phyloP scores from a whole-genome alignment of 1,140 invertebrate species.

The Geopemphigus sp. region DNA sequence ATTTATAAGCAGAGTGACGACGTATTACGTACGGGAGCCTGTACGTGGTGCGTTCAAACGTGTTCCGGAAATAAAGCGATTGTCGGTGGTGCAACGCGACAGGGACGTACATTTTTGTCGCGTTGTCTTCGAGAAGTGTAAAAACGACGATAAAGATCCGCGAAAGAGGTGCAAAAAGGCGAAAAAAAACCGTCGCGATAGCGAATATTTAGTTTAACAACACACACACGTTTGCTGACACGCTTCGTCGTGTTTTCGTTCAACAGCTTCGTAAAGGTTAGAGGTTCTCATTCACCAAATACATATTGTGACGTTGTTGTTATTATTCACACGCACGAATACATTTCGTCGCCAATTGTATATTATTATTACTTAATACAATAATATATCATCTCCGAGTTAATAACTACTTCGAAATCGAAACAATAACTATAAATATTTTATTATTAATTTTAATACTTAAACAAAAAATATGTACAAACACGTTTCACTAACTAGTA shows the following conservation, averaged over 20 bases:
- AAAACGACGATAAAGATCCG: background rate
- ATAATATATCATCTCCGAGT: slow-evolving; percentile 4
- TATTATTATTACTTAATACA: background rate
- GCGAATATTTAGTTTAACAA: background rate
- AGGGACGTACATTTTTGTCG: no score
- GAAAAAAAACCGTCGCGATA: no score
- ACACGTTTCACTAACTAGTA: slow-evolving; percentile 37
- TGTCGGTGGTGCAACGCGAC: slow-evolving; percentile 5
- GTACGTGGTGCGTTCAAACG: background rate
- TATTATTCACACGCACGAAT: no score
- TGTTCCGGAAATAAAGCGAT: background rate
- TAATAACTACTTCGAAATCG: slow-evolving; percentile 17
- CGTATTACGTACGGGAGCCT: background rate
- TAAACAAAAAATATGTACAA: slow-evolving; percentile 40
- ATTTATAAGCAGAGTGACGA: background rate
- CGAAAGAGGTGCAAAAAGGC: background rate
- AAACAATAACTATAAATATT: slow-evolving; percentile 24
- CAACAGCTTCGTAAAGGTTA: background rate
- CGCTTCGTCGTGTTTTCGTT: no score
- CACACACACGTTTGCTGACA: no score
- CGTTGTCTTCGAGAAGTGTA: background rate
- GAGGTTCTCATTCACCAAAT: background rate
- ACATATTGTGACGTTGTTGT: background rate
- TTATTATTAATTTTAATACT: slow-evolving; percentile 34
- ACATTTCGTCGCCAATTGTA: background rate